These are phyloP conservation scores for Pongo pygmaeus DNA, from an alignment of 2,113 vertebrate species.

Conservation along the genomic window DNA sequence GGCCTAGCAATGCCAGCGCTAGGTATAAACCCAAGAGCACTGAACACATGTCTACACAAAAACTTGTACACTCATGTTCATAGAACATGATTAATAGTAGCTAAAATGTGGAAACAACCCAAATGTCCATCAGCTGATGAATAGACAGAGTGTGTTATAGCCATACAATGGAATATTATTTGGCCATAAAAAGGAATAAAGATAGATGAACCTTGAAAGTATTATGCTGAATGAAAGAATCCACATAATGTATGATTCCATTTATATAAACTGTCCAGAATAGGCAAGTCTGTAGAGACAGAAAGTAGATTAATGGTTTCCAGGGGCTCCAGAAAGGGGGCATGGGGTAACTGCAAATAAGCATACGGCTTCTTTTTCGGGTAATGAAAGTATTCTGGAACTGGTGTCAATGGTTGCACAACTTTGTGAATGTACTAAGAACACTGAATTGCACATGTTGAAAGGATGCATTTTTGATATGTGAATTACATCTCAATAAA, in stretches of 20 bases:
- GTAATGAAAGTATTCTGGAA: background rate
- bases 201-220: background rate
- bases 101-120: background rate
- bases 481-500: conserved; percentile 15
- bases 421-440: background rate
- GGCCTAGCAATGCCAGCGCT: background rate
- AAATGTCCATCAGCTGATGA: background rate
- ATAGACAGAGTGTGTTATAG: background rate
- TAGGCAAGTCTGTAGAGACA: background rate
- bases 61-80: background rate
- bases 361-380: background rate
- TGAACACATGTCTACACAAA: background rate
- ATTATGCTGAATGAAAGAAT: background rate
- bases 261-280: background rate
- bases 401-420: background rate
- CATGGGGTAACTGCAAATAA: background rate
- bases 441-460: background rate
- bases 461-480: background rate
- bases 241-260: background rate
- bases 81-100: background rate
- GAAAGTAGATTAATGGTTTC: background rate
- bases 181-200: background rate
- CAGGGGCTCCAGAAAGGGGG: background rate
- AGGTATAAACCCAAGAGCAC: background rate
- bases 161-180: background rate